These are phyloP conservation scores for Raphicerus campestris DNA, from an alignment of 2,113 vertebrate species.

Conservation along the genomic window DNA sequence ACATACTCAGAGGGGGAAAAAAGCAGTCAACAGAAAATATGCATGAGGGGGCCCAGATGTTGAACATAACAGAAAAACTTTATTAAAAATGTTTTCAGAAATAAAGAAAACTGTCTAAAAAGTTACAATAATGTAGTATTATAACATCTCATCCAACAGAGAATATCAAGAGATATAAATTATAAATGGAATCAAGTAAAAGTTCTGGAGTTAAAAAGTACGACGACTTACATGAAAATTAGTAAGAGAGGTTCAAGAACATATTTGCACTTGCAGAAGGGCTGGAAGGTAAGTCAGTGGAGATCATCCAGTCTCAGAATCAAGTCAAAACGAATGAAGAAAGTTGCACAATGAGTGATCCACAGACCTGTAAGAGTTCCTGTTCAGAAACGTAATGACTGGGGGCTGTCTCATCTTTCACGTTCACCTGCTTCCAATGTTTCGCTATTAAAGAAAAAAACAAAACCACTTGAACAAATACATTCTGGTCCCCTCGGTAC, in stretches of 20 bases:
- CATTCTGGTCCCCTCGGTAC: not conserved
- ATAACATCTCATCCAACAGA: not conserved
- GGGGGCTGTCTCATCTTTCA: not conserved
- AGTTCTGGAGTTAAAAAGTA: not conserved
- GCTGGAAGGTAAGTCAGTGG: not conserved
- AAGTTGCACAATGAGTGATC: not conserved
- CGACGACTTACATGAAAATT: not conserved
- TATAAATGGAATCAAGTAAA: not conserved
- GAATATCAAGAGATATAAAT: not conserved
- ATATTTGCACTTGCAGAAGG: not conserved
- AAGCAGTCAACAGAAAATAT: not conserved
- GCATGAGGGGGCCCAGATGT: not conserved
- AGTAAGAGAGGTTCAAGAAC: not conserved
- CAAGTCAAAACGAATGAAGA: not conserved
- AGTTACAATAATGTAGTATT: not conserved
- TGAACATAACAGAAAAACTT: not conserved
- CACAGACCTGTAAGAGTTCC: not conserved
- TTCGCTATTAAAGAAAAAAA: not conserved
- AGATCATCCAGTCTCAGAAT: not conserved
- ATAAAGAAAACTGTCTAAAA: not conserved
- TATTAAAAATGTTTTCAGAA: not conserved
- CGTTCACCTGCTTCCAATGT: not conserved
- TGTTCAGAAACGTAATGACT: not conserved
- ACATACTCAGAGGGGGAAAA: fast-evolving
- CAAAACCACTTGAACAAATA: not conserved